Conservation (phyloP, 2,888 invertebrate species). For the Lissonota sp. region DNA sequence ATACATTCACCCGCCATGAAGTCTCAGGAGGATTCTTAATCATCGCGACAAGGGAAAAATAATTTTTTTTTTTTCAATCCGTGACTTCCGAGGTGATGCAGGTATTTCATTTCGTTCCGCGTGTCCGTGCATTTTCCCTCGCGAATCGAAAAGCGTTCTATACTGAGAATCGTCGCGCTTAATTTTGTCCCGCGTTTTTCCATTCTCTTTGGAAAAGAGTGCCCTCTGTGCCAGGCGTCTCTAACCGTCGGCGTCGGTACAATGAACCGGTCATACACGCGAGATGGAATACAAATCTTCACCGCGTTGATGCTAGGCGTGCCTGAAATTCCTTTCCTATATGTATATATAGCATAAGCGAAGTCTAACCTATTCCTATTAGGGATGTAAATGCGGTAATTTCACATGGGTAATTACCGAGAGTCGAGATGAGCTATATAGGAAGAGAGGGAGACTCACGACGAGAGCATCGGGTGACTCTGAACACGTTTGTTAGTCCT, state of each 20-base stretch:
- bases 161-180: conserved; percentile 66
- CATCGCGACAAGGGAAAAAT: conserved; percentile 57
- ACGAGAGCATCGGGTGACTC: conserved; percentile 17
- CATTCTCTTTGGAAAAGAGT: conserved; percentile 39
- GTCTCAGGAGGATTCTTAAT: conserved; percentile 3
- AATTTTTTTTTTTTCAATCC: not conserved
- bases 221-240: not conserved
- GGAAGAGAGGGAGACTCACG: conserved; percentile 26
- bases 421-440: conserved; percentile 62
- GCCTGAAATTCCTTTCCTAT: conserved; percentile 72
- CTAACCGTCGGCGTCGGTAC: conserved; percentile 10
- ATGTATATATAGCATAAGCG: conserved; percentile 40
- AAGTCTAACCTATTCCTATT: conserved; percentile 74
- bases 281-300: conserved; percentile 35
- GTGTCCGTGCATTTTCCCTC: conserved; percentile 21
- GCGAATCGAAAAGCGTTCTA: conserved; percentile 67
- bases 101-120: conserved; percentile 63
- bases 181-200: conserved; percentile 65
- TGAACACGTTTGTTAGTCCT: conserved; percentile 31
- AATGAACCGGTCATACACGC: conserved; percentile 15
- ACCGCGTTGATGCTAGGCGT: conserved; percentile 68
- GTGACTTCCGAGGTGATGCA: no score
- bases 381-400: conserved; percentile 79
- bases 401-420: conserved; percentile 75
- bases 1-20: conserved; percentile 4